These are phyloP conservation scores for Griposia aprilina DNA, from an alignment of 2,888 invertebrate species.

Conservation along the genomic window DNA sequence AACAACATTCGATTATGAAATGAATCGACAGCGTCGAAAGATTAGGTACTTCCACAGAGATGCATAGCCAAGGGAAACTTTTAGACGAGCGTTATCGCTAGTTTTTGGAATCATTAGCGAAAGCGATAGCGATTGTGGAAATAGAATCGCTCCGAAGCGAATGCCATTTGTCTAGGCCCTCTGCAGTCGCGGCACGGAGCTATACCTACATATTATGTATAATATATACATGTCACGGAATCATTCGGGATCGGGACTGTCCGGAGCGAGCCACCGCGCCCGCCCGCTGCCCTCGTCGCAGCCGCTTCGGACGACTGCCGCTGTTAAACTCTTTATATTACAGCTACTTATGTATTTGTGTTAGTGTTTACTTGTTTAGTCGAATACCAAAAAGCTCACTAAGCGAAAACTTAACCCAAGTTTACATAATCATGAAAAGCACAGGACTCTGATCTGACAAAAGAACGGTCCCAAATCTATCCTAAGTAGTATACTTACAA, in stretches of 20 bases:
- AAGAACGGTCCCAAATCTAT: neutral
- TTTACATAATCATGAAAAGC: neutral
- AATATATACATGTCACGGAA: neutral
- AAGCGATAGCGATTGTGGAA: no score
- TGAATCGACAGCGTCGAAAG: no score
- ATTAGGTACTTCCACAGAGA: no score
- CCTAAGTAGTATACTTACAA: neutral
- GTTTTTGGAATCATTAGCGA: no score
- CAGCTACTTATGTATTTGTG: slow-evolving; percentile 3
- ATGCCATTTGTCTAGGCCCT: no score
- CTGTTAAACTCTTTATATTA: neutral
- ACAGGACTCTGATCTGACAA: neutral
- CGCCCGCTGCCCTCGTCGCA: neutral
- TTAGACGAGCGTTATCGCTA: no score
- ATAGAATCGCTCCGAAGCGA: no score
- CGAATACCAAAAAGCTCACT: slow-evolving; percentile 53
- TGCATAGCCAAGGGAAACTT: no score
- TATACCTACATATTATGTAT: neutral
- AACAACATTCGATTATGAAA: no score
- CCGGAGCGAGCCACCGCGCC: neutral
- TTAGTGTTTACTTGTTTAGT: slow-evolving; percentile 2
- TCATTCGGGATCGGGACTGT: neutral
- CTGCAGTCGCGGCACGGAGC: no score
- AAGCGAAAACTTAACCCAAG: slow-evolving; percentile 20
- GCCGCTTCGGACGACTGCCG: neutral